Base-by-base conservation (phyloP, 2,797 vertebrate genomes). In the Mycteria americana region DNA sequence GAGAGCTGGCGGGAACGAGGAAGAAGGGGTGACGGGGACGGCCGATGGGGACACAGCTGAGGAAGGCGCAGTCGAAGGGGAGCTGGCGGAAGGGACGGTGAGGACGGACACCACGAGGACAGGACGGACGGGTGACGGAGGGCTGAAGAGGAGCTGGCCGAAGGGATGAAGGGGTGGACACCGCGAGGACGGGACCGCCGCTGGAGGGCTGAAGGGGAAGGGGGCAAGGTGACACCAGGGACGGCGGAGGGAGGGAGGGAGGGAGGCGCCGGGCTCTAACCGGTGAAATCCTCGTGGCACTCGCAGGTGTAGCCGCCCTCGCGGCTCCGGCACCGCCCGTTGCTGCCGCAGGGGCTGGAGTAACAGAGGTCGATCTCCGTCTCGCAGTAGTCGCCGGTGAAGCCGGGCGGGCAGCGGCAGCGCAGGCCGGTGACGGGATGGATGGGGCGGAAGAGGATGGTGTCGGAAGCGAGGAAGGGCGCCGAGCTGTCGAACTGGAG, bases 331-430 rank as follows among this genome's bases (percentile, higher is more conserved):
- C 99, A 99, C 70, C 97, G 93, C 2, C 99, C 99, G 12, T 99
- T 98, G 57, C 84, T 84, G 10, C 99, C 99, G 14, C 99, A 99
- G 78, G 99, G 99, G 95, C 98, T 98, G 4, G 99, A 99, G 97
- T 99, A 99, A 97, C 99, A 99, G 69, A 99, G 99, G 97, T 99
- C 99, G 12, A 99, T 99, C 98, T 99, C 99, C 0, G 99, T 99
- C 98, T 99, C 99, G 2, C 99, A 99, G 98, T 99, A 99, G 96
- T 99, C 99, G 0, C 99, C 99, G 0, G 99, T 99, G 98, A 99
- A 99, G 83, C 99, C 99, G 0, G 98, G 74, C 0, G 99, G 99
- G 92, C 99, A 99, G 95, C 99, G 99, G 96, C 99, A 99, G 75
- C 99, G 99, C 92, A 99, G 98, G 4, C 99, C 99, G 0, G 98